A percentile compares a stretch with the other conserved stretches of the same genome.
Conservation (phyloP, 2,888 invertebrate genomes). For the Adelognathus sp. region DNA sequence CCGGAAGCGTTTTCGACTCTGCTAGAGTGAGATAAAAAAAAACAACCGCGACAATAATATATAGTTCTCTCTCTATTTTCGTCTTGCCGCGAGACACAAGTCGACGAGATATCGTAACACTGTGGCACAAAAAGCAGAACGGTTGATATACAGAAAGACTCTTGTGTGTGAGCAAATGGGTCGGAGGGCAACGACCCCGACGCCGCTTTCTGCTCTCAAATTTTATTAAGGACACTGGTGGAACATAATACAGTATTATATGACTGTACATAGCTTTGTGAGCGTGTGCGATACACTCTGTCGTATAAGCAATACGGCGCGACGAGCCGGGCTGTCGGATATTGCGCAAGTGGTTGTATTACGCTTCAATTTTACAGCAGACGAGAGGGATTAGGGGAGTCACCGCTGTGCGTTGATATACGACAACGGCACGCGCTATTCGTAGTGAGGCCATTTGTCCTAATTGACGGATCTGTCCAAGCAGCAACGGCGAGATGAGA, state of each 20-base stretch:
- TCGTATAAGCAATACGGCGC: conserved; percentile 15
- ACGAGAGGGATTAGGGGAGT: conserved; percentile 39
- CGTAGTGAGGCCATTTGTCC: conserved; percentile 31
- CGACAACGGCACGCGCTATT: conserved; percentile 30
- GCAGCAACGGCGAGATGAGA: not conserved
- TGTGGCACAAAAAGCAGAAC: conserved; percentile 32
- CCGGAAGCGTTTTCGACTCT: not conserved
- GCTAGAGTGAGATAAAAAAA: not conserved
- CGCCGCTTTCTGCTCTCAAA: conserved; percentile 66
- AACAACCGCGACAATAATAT: not conserved
- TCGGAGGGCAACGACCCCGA: conserved; percentile 71
- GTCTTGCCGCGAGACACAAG: not conserved
- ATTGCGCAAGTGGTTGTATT: conserved; percentile 62
- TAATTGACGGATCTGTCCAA: conserved; percentile 38
- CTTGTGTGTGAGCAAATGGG: conserved; percentile 65
- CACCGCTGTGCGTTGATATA: conserved; percentile 15
- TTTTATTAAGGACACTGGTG: conserved; percentile 71
- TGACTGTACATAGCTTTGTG: not conserved
- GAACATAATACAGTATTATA: conserved; percentile 7
- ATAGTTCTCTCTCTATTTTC: not conserved
- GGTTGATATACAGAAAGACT: conserved; percentile 48
- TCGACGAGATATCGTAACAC: not conserved
- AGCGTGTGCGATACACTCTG: not conserved
- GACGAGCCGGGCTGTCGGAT: conserved; percentile 43
- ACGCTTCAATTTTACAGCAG: conserved; percentile 57